phyloP scores from a whole-genome alignment of 1,140 invertebrate genomes.

The Macrobrachium rosenbergii region DNA sequence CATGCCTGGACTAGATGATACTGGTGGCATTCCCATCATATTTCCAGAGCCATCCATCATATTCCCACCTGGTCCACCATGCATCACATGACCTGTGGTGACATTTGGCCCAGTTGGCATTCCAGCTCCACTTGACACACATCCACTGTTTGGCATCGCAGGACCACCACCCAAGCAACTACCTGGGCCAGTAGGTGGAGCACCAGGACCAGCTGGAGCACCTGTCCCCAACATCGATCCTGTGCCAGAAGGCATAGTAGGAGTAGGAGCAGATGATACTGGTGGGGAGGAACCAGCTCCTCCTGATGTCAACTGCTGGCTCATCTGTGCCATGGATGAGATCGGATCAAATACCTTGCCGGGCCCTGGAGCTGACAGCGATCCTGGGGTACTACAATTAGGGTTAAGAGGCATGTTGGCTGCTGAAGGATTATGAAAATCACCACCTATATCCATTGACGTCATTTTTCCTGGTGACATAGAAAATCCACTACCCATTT shows the following conservation, averaged over 20 bases:
- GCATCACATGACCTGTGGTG: slow-evolving; percentile 23
- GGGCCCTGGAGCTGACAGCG: slow-evolving; percentile 67
- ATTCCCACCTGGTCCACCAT: slow-evolving; percentile 62
- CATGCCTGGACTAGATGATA: slow-evolving; percentile 64
- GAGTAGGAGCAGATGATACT: slow-evolving; percentile 53
- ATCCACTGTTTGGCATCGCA: slow-evolving; percentile 46
- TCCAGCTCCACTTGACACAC: slow-evolving; percentile 62
- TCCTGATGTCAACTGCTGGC: slow-evolving; percentile 86
- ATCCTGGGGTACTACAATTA: slow-evolving; percentile 78
- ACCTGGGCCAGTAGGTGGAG: slow-evolving; percentile 10
- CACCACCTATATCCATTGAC: slow-evolving; percentile 63
- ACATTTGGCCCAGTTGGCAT: slow-evolving; percentile 68
- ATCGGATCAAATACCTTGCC: slow-evolving; percentile 85
- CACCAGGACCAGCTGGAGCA: slow-evolving; percentile 31
- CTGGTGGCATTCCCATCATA: slow-evolving; percentile 51
- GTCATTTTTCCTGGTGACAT: slow-evolving; percentile 64
- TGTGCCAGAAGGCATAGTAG: slow-evolving; percentile 46
- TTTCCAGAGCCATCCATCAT: slow-evolving; percentile 63
- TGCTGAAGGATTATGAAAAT: slow-evolving; percentile 68
- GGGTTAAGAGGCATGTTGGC: slow-evolving; percentile 90
- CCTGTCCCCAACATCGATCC: slow-evolving; percentile 41
- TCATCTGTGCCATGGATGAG: slow-evolving; percentile 93
- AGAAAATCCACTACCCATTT: slow-evolving; percentile 62
- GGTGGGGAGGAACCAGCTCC: slow-evolving; percentile 54
- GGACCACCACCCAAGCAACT: slow-evolving; percentile 62